Percentiles rank a stretch among this genome's conserved stretches.
Conservation (phyloP, 2,797 vertebrate species). For the Pogoniulus pusillus region DNA sequence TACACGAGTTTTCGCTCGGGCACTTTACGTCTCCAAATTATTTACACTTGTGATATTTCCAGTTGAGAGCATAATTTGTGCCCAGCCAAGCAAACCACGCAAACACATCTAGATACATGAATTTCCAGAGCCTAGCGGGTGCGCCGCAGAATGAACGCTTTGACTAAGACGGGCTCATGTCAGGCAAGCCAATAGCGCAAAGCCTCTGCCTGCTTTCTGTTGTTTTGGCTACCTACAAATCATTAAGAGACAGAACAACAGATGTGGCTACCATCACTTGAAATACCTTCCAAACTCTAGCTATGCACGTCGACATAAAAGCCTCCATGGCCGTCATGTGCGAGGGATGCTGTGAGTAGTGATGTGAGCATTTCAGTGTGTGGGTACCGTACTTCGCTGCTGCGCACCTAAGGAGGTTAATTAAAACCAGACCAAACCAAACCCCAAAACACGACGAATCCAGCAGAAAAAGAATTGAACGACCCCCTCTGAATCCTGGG, state of each 20-base stretch:
- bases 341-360: background rate
- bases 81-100: conserved; percentile 72
- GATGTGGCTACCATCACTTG: conserved; percentile 33
- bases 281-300: conserved; percentile 65
- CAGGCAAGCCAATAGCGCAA: conserved; percentile 70
- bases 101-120: conserved; percentile 70
- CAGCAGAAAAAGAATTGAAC: background rate
- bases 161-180: conserved; percentile 68
- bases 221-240: conserved; percentile 71
- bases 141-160: conserved; percentile 44
- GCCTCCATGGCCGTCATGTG: conserved; percentile 20
- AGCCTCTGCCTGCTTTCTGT: conserved; percentile 67
- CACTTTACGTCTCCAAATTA: conserved; percentile 76
- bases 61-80: conserved; percentile 77
- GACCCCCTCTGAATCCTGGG: background rate
- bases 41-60: conserved; percentile 80
- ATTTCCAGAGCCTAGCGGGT: conserved; percentile 73
- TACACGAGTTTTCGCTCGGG: conserved; percentile 52
- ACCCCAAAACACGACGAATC: background rate
- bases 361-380: conserved; percentile 11
- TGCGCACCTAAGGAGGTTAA: background rate
- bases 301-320: conserved; percentile 8
- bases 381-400: background rate
- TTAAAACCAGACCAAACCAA: no score
- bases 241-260: conserved; percentile 71